A percentile compares a stretch with the other conserved stretches of the same genome.
These are phyloP conservation scores for Aleiodes leptofemur DNA, from an alignment of 2,888 invertebrate genomes.

Conservation along the genomic window DNA sequence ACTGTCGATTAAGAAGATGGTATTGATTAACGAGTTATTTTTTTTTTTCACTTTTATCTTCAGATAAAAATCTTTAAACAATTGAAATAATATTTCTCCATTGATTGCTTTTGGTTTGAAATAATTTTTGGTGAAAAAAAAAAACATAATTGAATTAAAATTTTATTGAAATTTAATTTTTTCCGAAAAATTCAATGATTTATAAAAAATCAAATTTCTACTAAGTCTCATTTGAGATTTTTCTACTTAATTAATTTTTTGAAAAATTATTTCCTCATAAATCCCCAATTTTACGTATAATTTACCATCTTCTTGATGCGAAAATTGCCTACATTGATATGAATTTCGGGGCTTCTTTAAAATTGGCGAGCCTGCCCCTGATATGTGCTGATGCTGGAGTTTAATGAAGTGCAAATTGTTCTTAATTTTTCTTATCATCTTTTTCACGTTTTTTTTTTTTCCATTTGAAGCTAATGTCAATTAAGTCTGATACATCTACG, in stretches of 20 bases:
- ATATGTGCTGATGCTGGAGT: constrained; percentile 25
- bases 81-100: no score
- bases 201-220: no score
- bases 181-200: no score
- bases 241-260: no score
- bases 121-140: no score
- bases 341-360: not conserved
- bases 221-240: no score
- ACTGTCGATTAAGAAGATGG: not conserved
- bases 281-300: not conserved
- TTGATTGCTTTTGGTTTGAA: no score
- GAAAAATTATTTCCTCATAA: not conserved
- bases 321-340: constrained; percentile 13
- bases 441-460: constrained; percentile 2
- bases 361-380: constrained; percentile 12
- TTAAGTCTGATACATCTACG: constrained; percentile 3
- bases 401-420: constrained; percentile 28
- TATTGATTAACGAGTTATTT: not conserved
- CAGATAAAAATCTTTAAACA: no score
- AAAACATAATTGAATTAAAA: no score
- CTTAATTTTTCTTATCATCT: not conserved
- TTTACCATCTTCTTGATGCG: not conserved
- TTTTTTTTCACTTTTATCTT: not conserved
- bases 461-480: constrained; percentile 7
- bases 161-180: no score